Base-by-base conservation (phyloP, 2,888 invertebrate genomes). In the Adelognathus sp. region DNA sequence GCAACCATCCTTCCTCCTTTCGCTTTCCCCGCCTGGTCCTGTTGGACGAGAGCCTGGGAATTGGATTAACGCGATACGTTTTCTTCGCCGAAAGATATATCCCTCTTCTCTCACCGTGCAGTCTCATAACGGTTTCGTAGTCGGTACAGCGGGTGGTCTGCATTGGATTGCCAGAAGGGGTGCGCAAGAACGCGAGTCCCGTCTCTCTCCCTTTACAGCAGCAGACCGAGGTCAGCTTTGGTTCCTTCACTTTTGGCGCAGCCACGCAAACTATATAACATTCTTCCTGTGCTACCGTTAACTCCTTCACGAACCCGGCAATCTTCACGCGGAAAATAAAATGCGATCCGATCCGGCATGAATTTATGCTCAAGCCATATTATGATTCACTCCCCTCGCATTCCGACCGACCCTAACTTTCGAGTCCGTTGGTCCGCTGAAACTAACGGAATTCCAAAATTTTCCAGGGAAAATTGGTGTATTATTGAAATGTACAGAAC, bases 31-130 rank as follows among this genome's bases (percentile, higher is more conserved):
- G 58, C 27, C n/a, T n/a, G 60, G 52, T 33, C 39, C 54, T 64
- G 46, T 44, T 64, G 70, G 67, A 67, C 66, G 75, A 70, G 69
- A 78, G 80, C 44, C 73, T 39, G 72, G 60, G 71, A 80, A 80
- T 80, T 79, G 78, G 80, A 80, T 82, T 82, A 76, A 79, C 78
- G 78, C 79, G 79, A 81, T 82, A 81, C 81, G 76, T 78, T 76
- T 76, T 77, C 79, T 80, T 69, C 63, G 81, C 80, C 80, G 67
- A 74, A 61, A 60, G 46, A 75, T 61, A 61, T 79, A 71, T 76
- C 72, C 27, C 74, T 70, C 69, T 56, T 66, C 61, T 58, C 64
- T 66, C 60, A 54, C 66, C 74, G 69, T 41, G 31, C n/a, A n/a
- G 39, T 44, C 14, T 31, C 73, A 69, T 56, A 79, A 56, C 67